Evolutionary conservation across 1,140 invertebrate genomes (phyloP), one percentile per base, ranked within the genome.

Genomic region (Rhopalosiphum maidis): DNA sequence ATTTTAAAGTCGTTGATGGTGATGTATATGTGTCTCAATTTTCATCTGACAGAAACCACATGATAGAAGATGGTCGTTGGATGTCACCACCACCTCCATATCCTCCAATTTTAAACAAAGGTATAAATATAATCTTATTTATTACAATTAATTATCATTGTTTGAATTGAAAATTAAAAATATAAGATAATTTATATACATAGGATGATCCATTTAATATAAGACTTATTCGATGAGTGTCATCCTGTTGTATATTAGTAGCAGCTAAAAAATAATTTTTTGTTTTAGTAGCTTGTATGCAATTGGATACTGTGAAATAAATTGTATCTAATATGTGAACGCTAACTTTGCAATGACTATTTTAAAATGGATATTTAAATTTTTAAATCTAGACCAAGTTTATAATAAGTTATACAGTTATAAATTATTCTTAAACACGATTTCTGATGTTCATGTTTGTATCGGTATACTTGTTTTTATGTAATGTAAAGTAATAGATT

Each of bases 21-120:
- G 41, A 94, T 30, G 35, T 89, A 82, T 94, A 37, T 43, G 6
- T 94, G 21, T 15, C 51, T 11, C 30, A 35, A 25, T 93, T 94
- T 88, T 94, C 93, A n/a, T 94, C 93, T 41, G 93, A 94, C 30
- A 54, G 93, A 89, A 55, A 86, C 77, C 93, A 94, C 68, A 94
- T 94, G 93, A 22, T 88, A 8, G 46, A 77, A 68, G 85, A 89
- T 82, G 8, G 15, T 48, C 11, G 41, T 30, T 94, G 93, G 93
- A n/a, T 68, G 60, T 77, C 83, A 77, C 93, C 90, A 37, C 93
- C 93, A 68, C 93, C 93, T 30, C 21, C 90, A 23, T 94, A 94
- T 51, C 90, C 93, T 18, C 90, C 93, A 48, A 92, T 94, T 51
- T 77, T 94, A 82, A 93, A 93, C 11, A 7, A 86, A 93, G 91